Evolutionary conservation across 2,888 invertebrate species (phyloP).

Genomic region (Volucella bombylans): DNA sequence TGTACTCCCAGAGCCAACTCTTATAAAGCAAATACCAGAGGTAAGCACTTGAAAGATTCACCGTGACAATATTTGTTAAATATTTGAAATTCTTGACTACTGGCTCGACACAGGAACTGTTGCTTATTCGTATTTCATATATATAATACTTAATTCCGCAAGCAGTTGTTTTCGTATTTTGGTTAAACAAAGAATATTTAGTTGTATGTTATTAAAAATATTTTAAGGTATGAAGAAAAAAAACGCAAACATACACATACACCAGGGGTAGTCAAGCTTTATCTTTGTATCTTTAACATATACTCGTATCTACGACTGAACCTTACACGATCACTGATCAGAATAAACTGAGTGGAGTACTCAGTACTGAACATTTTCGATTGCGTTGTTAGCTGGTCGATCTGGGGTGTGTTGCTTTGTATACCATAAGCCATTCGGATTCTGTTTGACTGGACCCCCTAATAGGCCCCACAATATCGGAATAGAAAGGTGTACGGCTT

Average conservation of each 20-base stretch:
- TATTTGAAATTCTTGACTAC: slow-evolving; percentile 14
- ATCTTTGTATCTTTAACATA: slow-evolving; percentile 5
- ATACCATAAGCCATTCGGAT: slow-evolving; percentile 1
- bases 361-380: slow-evolving; percentile 44
- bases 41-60: slow-evolving; percentile 4
- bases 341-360: slow-evolving; percentile 64
- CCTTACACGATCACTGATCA: slow-evolving; percentile 65
- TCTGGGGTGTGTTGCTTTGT: slow-evolving; percentile 43
- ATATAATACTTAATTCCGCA: too few species aligned
- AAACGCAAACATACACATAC: not conserved
- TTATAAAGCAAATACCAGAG: slow-evolving; percentile 25
- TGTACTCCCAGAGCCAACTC: slow-evolving; percentile 4
- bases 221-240: not conserved
- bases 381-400: slow-evolving; percentile 11
- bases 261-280: not conserved
- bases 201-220: slow-evolving; percentile 11
- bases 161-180: slow-evolving; percentile 15
- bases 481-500: slow-evolving; percentile 46
- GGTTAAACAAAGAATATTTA: slow-evolving; percentile 1
- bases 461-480: slow-evolving; percentile 27
- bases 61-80: slow-evolving; percentile 24
- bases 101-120: not conserved
- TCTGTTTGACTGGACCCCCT: slow-evolving; percentile 38
- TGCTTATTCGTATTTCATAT: not conserved
- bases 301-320: slow-evolving; percentile 42